Base-by-base conservation (phyloP, 2,888 invertebrate genomes). In the Acronicta leporina region DNA sequence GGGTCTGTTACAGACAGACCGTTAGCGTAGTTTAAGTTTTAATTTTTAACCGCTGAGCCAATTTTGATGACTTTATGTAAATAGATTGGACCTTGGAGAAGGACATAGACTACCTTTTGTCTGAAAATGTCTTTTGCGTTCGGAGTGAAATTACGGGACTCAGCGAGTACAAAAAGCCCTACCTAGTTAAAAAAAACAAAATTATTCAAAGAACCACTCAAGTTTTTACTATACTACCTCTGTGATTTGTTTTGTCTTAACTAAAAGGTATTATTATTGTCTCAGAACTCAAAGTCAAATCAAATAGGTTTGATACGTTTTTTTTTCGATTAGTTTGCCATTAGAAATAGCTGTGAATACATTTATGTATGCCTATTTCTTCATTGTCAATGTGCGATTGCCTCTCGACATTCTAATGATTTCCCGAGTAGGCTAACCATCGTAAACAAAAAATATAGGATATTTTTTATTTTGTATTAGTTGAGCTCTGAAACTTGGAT, bases 391-490 rank as follows among this genome's bases (percentile, higher is more conserved):
- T 59, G 15, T 54, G 53, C 49, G 52, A 69, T 69, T 60, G 33
- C 43, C n/a, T 47, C 25, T 27, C 5, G 35, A 52, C 59, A 52
- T 69, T 69, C 43, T 64, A 59, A 69, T 69, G 59, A 49, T 41
- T 49, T 59, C 38, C 16, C 35, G 16, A 53, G 41, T 68, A 53
- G 43, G 30, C 10, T 44, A 3, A 7, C 48, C 51, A 11, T 49
- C 8, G 8, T 11, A 20, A 40, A 1, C 7, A 10, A 1, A 9
- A 1, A 25, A 55, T 20, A 16, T 0, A 20, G 49, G 59, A 64
- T 27, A n/a, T 11, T 1, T 20, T 33, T 10, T 30, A 10, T 20
- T 8, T 30, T 0, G 7, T 30, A 30, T 10, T 7, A 10, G 7
- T 30, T 30, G 27, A 20, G 4, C 20, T 27, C 27, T 30, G 9